Conservation (phyloP, 2,888 invertebrate genomes). For the Spodoptera littoralis region DNA sequence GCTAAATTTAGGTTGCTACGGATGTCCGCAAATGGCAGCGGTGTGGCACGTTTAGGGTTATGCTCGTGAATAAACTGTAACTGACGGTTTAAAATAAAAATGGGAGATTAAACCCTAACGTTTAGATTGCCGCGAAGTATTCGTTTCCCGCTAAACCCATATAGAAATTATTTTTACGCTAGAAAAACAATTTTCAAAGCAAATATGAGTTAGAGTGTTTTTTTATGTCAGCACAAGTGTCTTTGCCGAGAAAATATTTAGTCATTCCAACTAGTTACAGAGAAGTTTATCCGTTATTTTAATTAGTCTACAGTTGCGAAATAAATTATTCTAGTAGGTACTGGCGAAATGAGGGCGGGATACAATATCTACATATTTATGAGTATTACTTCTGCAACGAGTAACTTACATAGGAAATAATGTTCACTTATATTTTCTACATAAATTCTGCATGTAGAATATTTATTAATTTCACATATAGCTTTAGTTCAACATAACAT, state of each 20-base stretch:
- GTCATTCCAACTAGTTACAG: constrained; percentile 4
- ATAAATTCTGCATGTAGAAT: constrained; percentile 15
- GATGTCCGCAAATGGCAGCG: constrained; percentile 38
- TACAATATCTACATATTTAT: constrained; percentile 42
- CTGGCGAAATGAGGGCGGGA: constrained; percentile 24
- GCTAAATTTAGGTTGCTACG: constrained; percentile 45
- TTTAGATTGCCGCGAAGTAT: constrained; percentile 8
- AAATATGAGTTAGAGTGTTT: constrained; percentile 3
- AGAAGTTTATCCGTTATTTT: constrained; percentile 25
- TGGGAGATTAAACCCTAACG: constrained; percentile 6
- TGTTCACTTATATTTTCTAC: constrained; percentile 7
- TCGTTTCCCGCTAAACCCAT: background rate
- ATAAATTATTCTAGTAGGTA: constrained; percentile 14
- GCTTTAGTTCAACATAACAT: background rate
- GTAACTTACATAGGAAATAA: constrained; percentile 3
- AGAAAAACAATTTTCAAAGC: no score
- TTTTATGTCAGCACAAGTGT: background rate
- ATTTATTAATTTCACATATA: constrained; percentile 4
- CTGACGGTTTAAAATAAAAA: constrained; percentile 41
- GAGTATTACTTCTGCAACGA: constrained; percentile 17
- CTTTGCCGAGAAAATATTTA: constrained; percentile 9
- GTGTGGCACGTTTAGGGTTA: constrained; percentile 45
- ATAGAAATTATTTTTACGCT: no score
- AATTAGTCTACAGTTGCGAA: constrained; percentile 22
- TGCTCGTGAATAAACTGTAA: constrained; percentile 41